Evolutionary conservation across 2,888 invertebrate genomes (phyloP).

Genomic region (Bombylius major): DNA sequence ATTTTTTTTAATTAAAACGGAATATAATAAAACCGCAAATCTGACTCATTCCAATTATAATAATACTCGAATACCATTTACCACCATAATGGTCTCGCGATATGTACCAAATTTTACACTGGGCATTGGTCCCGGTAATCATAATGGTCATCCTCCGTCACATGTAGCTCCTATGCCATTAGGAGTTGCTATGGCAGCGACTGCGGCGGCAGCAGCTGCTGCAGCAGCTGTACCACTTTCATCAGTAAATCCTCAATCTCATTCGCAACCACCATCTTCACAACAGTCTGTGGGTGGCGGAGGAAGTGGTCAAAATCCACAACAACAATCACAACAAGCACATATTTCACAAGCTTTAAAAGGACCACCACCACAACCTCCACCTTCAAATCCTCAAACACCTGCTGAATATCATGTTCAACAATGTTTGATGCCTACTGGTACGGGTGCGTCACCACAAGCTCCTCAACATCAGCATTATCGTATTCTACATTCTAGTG

Average conservation of each 20-base stretch:
- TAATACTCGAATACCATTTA: background rate
- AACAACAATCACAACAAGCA: background rate
- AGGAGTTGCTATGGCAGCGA: conserved; percentile 13
- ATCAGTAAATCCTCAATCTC: conserved; percentile 2
- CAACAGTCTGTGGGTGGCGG: background rate
- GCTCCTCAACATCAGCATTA: conserved; percentile 11
- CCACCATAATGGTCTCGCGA: conserved; percentile 10
- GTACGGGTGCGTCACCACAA: conserved; percentile 3
- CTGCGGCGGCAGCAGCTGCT: conserved; percentile 9
- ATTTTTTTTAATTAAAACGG: background rate
- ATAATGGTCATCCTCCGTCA: conserved; percentile 7
- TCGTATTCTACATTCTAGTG: conserved; percentile 13
- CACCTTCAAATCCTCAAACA: conserved; percentile 5
- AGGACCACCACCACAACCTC: conserved; percentile 7
- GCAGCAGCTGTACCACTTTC: conserved; percentile 6
- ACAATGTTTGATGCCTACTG: conserved; percentile 7
- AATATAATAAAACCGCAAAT: background rate
- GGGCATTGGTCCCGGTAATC: conserved; percentile 10
- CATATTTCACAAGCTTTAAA: conserved; percentile 10
- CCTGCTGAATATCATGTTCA: conserved; percentile 12
- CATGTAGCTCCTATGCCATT: conserved; percentile 9
- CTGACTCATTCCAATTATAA: no score
- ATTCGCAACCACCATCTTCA: background rate
- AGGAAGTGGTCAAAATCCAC: no score
- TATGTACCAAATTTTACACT: conserved; percentile 11